A percentile compares a stretch with the other conserved stretches of the same genome.
phyloP scores from a whole-genome alignment of 2,797 vertebrate genomes.

The Tokudaia tokunoshimensis region DNA sequence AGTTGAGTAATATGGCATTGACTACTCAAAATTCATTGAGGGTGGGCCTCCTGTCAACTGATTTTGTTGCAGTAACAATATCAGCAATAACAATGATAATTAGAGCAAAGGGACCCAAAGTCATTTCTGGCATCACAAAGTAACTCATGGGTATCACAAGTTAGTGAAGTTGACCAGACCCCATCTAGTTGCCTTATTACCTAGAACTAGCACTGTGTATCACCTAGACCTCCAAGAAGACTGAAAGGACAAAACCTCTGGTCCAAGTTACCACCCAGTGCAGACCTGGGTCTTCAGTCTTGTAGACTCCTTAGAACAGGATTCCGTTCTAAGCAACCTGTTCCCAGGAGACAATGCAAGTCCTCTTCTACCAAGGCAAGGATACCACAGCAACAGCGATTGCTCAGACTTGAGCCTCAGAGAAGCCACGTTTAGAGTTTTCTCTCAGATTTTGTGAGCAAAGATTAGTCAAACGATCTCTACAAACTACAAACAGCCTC shows the following conservation, averaged over 20 bases:
- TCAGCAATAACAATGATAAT: neutral
- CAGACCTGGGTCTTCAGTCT: neutral
- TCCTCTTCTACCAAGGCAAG: neutral
- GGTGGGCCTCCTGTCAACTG: neutral
- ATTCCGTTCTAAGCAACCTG: neutral
- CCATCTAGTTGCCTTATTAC: neutral
- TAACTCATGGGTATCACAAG: neutral
- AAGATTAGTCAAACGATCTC: neutral
- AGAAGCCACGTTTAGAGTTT: neutral
- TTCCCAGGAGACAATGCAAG: neutral
- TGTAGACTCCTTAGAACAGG: neutral
- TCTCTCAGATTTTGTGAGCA: neutral
- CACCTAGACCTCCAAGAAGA: neutral
- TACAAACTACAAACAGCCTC: neutral
- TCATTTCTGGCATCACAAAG: neutral
- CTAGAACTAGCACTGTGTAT: neutral
- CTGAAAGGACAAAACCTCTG: neutral
- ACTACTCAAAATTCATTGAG: neutral
- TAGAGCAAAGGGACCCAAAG: neutral
- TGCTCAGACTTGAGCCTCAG: neutral
- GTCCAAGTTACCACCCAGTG: neutral
- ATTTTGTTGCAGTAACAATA: neutral
- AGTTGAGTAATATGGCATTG: neutral
- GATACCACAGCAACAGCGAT: conserved; percentile 38
- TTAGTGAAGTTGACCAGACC: neutral